Percentiles rank a stretch among this genome's conserved stretches.
Evolutionary conservation across 2,888 invertebrate species (phyloP).

Genomic region (Leptogaster cylindrica): DNA sequence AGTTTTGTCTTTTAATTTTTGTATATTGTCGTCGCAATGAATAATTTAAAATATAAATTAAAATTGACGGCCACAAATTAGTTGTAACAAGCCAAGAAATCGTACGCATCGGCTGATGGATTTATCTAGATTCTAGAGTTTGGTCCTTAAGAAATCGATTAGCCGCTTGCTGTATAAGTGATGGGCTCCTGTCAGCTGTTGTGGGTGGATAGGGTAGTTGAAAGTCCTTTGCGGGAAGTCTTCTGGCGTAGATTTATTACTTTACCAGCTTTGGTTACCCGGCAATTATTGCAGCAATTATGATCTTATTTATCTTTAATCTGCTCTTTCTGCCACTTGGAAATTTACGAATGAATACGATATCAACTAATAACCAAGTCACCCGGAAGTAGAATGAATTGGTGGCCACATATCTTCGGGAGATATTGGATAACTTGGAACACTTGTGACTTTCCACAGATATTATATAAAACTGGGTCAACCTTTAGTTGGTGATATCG

Average conservation of each 20-base stretch:
- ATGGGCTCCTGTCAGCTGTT: slow-evolving; percentile 15
- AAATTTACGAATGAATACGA: background rate
- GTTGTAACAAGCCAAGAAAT: slow-evolving; percentile 32
- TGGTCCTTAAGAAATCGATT: slow-evolving; percentile 31
- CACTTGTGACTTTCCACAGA: no score
- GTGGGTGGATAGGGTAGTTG: no score
- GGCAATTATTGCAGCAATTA: slow-evolving; percentile 27
- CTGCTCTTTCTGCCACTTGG: no score
- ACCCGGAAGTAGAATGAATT: background rate
- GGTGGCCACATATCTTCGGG: no score
- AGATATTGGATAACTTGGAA: no score
- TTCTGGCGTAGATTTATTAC: slow-evolving; percentile 25
- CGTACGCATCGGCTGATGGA: slow-evolving; percentile 17
- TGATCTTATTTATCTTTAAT: slow-evolving; percentile 5
- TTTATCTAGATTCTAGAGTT: slow-evolving; percentile 28
- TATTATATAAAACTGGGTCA: no score
- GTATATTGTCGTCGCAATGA: background rate
- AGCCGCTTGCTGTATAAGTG: slow-evolving; percentile 21
- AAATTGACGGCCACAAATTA: slow-evolving; percentile 23
- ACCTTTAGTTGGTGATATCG: no score
- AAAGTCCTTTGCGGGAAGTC: background rate
- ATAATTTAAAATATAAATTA: slow-evolving; percentile 23
- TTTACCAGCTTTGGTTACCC: slow-evolving; percentile 6
- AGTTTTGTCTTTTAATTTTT: background rate
- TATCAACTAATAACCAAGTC: no score